A percentile compares a stretch with the other conserved stretches of the same genome.
These are phyloP conservation scores for Halocynthia aurantium DNA, from an alignment of 23 tunicate genomes.

Conservation along the genomic window DNA sequence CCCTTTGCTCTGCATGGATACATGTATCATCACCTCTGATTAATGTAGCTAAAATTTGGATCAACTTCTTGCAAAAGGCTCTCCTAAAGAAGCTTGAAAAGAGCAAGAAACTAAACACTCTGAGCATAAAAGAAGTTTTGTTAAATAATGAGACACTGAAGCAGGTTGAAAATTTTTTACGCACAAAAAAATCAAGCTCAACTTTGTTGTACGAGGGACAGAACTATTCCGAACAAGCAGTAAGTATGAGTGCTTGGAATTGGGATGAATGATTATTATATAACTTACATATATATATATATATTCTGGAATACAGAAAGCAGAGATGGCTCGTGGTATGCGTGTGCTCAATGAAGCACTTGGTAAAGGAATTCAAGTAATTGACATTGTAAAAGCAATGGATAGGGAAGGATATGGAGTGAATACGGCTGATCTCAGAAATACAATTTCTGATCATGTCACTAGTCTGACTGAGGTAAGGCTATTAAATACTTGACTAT, in stretches of 20 bases:
- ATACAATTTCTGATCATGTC: conserved; percentile 19
- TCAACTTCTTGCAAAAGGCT: conserved; percentile 7
- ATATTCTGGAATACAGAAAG: too few species aligned
- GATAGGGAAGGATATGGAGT: conserved; percentile 11
- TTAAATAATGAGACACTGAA: conserved; percentile 17
- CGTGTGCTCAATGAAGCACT: conserved; percentile 3
- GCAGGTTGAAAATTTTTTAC: not conserved
- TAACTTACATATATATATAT: not conserved
- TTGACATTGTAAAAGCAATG: conserved; percentile 21
- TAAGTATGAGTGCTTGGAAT: not conserved
- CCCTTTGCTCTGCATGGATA: too few species aligned
- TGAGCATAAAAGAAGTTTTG: conserved; percentile 61
- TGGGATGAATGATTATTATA: not conserved
- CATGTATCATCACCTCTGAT: too few species aligned
- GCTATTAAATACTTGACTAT: too few species aligned
- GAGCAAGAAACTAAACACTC: conserved; percentile 25
- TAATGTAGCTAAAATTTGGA: too few species aligned
- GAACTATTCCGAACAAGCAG: conserved; percentile 1
- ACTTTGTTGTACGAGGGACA: conserved; percentile 27
- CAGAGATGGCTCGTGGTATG: conserved; percentile 1
- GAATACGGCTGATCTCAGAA: conserved; percentile 10
- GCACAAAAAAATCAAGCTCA: not conserved
- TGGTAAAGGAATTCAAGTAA: not conserved
- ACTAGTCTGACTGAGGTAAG: conserved; percentile 14
- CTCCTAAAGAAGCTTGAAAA: conserved; percentile 41